These are phyloP conservation scores for Plecotus auritus DNA, from an alignment of 2,113 vertebrate species.

Conservation along the genomic window DNA sequence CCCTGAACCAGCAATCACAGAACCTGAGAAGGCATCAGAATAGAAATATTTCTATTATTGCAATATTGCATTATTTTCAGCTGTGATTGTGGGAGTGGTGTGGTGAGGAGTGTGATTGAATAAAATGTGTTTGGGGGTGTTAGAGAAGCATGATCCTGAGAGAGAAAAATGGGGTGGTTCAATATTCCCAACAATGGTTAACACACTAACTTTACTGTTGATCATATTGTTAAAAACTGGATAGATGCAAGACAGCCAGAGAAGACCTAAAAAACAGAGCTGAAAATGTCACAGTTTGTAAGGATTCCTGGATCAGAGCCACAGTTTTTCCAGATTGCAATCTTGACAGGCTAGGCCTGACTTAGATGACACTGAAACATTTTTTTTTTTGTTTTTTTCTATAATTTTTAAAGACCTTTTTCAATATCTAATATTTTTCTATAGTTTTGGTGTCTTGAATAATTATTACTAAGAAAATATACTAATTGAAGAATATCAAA, in stretches of 20 bases:
- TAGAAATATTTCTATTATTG: too few species aligned
- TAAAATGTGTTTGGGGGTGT: background rate
- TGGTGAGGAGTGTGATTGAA: background rate
- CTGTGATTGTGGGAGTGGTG: background rate
- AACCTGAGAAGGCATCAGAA: background rate
- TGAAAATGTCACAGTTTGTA: background rate
- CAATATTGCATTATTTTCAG: background rate
- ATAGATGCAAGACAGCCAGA: background rate
- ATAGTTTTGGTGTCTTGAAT: background rate
- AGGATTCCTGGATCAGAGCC: background rate
- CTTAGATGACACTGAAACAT: background rate
- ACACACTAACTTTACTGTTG: background rate
- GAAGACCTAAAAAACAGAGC: background rate
- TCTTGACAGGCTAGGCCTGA: background rate
- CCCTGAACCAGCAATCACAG: background rate
- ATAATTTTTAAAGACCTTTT: background rate
- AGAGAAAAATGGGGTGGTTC: background rate
- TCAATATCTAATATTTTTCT: background rate
- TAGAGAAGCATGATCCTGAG: background rate
- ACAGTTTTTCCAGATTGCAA: background rate
- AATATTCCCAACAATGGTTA: background rate
- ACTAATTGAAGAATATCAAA: background rate
- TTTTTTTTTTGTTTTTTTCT: background rate
- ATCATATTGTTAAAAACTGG: background rate
- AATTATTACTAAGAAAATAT: background rate